Evolutionary conservation across 2,113 vertebrate genomes (phyloP).

Genomic region (Syrrhaptes paradoxus): DNA sequence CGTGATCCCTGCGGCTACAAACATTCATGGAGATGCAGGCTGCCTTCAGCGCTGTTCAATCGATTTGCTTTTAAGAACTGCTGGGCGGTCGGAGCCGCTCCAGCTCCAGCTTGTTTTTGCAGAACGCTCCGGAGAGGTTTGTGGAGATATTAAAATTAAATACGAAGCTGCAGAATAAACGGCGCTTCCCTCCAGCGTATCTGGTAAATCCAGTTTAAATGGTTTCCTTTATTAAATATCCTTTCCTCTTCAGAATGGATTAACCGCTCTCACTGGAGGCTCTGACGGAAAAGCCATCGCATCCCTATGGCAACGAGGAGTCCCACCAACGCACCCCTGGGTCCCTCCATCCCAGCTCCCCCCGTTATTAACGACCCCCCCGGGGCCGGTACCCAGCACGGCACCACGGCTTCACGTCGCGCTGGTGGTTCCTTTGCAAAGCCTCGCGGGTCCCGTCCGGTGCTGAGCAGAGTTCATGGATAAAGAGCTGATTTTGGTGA

Average conservation of each 20-base stretch:
- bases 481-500: neutral
- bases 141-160: constrained; percentile 32
- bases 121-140: neutral
- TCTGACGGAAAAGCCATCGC: neutral
- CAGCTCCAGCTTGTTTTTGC: neutral
- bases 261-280: constrained; percentile 5
- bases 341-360: too few relatives aligned
- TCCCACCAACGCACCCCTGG: accelerated
- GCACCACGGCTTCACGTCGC: accelerated
- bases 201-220: constrained; percentile 55
- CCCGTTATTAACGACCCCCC: too few relatives aligned
- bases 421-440: neutral
- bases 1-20: accelerated
- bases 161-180: neutral
- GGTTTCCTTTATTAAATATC: constrained; percentile 60
- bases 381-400: too few relatives aligned
- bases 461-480: accelerated
- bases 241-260: constrained; percentile 52
- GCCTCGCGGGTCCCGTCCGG: accelerated
- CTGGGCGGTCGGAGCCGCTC: neutral
- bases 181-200: neutral
- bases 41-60: neutral
- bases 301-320: neutral
- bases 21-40: neutral
- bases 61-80: constrained; percentile 13